Evolutionary conservation across 2,113 vertebrate species (phyloP).

Genomic region (Indicator maculatus): DNA sequence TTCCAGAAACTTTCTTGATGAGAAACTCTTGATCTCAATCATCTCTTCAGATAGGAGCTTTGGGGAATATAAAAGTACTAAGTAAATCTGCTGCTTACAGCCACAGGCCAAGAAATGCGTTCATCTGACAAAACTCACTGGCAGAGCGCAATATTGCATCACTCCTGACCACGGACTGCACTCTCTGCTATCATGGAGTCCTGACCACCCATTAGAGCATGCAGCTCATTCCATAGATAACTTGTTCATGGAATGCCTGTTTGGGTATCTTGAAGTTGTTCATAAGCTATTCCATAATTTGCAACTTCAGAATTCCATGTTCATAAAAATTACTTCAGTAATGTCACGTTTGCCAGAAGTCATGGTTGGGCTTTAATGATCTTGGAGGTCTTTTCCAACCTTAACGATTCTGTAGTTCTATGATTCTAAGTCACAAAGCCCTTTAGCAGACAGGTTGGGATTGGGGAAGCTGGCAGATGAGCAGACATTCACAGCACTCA

Average conservation of each 20-base stretch:
- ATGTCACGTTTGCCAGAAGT: not conserved
- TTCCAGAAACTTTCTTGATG: not conserved
- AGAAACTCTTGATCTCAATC: not conserved
- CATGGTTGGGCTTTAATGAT: no score
- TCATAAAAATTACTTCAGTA: not conserved
- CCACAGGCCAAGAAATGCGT: not conserved
- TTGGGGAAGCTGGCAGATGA: not conserved
- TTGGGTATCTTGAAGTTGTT: not conserved
- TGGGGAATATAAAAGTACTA: not conserved
- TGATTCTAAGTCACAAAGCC: not conserved
- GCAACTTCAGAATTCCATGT: not conserved
- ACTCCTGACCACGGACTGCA: not conserved
- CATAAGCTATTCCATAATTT: not conserved
- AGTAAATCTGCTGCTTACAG: not conserved
- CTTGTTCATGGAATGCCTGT: not conserved
- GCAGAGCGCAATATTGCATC: rapidly evolving
- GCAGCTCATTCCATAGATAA: not conserved
- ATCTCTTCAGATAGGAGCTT: not conserved
- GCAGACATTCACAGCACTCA: rapidly evolving
- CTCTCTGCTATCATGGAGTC: not conserved
- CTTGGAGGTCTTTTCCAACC: no score
- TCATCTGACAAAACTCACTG: not conserved
- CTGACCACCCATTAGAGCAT: not conserved
- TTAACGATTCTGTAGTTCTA: no score
- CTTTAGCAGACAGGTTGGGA: not conserved